Base-by-base conservation (phyloP, 2,797 vertebrate genomes). In the Anguilla megastoma region DNA sequence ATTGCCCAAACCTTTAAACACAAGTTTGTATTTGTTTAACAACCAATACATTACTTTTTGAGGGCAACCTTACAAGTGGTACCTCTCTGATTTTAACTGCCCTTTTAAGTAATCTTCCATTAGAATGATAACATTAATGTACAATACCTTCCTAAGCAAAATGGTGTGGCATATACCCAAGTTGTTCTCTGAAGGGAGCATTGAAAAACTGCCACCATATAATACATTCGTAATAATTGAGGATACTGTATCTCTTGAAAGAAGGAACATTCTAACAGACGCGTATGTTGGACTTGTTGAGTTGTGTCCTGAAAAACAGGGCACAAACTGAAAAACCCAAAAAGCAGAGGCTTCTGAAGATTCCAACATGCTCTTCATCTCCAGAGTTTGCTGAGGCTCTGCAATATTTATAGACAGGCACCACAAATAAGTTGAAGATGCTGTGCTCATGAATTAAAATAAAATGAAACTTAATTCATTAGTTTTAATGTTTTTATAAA, bases 321-420 rank as follows among this genome's bases (percentile, higher is more conserved):
- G 48, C 79, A 82, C 79, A 82, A 24, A 50, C 4, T 18, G 3
- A 41, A 48, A 41, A n/a, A 76, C 2, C 41, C 7, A 8, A 82
- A 2, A 7, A 82, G 16, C 21, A 82, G 79, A 82, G 7, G 7
- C 41, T 18, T 12, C 21, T 24, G 79, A 48, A 82, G n/a, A 50
- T 24, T 82, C 74, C 41, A n/a, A 50, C 79, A 50, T n/a, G 16
- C 79, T 48, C 9, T 48, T 9, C 12, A 16, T 41, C 18, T 76
- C 18, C 79, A 82, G 41, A 36, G 74, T 18, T 74, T 79, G 30
- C 14, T 5, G 33, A 79, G 33, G 30, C 74, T 41, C 74, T 41
- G 74, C 74, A 79, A 79, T 36, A 79, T 79, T 79, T 33, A 66
- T 66, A 66, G 0, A 66, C 63, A 66, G 63, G 63, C 63, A 66